These are phyloP conservation scores for Polietes domitor DNA, from an alignment of 2,888 invertebrate species.

Conservation along the genomic window DNA sequence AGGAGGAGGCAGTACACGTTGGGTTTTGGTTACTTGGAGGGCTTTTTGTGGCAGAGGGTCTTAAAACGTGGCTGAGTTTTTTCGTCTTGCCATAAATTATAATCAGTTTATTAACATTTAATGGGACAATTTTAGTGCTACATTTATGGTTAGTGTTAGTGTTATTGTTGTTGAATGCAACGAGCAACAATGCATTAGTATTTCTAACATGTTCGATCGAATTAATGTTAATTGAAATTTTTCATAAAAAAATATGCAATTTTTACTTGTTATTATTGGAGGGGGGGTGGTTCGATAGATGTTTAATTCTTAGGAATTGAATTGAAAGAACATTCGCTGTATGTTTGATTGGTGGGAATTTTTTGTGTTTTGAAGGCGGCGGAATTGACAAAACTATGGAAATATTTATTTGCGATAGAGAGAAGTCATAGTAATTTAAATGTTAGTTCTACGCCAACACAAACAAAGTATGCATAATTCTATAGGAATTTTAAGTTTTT, in stretches of 20 bases:
- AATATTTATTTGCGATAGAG: too few species aligned
- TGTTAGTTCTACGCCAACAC: too few species aligned
- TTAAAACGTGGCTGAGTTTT: not conserved
- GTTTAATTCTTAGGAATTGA: not conserved
- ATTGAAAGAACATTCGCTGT: not conserved
- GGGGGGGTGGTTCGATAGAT: too few species aligned
- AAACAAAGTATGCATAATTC: too few species aligned
- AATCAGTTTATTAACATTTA: conserved; percentile 54
- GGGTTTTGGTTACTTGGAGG: not conserved
- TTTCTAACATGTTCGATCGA: not conserved
- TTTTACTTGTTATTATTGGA: not conserved
- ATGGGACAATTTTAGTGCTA: not conserved
- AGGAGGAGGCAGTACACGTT: not conserved
- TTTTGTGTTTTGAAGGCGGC: not conserved
- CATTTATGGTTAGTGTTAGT: not conserved
- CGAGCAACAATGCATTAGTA: not conserved
- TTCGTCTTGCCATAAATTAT: conserved; percentile 50
- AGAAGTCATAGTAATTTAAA: too few species aligned
- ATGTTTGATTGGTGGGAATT: not conserved
- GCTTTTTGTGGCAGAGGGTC: not conserved
- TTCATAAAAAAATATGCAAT: not conserved
- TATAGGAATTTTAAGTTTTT: not conserved
- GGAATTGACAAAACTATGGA: not conserved
- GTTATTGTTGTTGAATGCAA: too few species aligned
- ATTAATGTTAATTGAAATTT: conserved; percentile 10